Percentiles rank a stretch among this genome's conserved stretches.
Evolutionary conservation across 2,113 vertebrate species (phyloP).

Genomic region (Marcusenius ussheri): DNA sequence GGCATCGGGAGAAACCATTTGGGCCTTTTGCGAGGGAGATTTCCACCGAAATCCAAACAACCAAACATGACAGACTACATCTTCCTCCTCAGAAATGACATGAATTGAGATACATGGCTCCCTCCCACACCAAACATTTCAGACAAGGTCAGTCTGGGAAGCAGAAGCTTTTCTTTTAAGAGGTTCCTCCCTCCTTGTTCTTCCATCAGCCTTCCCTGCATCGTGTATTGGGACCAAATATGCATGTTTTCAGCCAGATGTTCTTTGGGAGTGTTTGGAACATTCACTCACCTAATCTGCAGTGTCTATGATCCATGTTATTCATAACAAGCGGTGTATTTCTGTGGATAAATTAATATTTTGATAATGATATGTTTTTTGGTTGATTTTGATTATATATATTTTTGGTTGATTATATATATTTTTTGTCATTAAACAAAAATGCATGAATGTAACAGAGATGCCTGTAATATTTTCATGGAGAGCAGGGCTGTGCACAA

Average conservation of each 20-base stretch:
- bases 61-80: background rate
- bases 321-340: background rate
- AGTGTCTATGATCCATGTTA: background rate
- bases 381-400: background rate
- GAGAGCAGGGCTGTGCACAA: background rate
- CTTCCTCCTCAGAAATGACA: background rate
- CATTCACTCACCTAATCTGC: background rate
- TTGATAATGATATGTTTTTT: background rate
- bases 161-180: background rate
- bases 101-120: background rate
- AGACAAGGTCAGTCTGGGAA: background rate
- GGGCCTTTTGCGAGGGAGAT: background rate
- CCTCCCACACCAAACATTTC: background rate
- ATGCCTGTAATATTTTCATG: background rate
- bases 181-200: background rate
- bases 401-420: background rate
- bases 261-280: background rate
- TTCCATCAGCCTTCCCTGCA: background rate
- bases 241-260: background rate
- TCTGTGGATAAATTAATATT: background rate
- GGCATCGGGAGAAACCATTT: background rate
- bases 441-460: background rate
- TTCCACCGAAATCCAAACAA: background rate
- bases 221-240: background rate
- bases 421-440: background rate